A percentile compares a stretch with the other conserved stretches of the same genome.
These are phyloP conservation scores for Colinus virginianus DNA, from an alignment of 2,113 vertebrate genomes.

Conservation along the genomic window DNA sequence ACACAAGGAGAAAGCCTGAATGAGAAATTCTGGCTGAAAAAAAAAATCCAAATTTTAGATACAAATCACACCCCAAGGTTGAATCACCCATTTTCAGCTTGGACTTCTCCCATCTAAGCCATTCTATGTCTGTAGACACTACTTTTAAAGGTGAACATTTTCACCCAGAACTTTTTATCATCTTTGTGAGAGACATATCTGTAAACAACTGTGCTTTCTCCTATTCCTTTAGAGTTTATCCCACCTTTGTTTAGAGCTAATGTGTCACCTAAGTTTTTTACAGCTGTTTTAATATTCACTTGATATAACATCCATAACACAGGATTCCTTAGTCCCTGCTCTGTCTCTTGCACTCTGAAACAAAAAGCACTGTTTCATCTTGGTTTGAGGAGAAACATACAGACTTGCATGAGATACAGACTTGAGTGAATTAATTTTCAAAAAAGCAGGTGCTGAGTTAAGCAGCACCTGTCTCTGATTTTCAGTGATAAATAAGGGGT, in stretches of 20 bases:
- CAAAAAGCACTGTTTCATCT: background rate
- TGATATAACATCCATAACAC: background rate
- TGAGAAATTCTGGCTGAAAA: background rate
- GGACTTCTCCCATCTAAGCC: no score
- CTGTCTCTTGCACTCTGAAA: slow-evolving; percentile 1
- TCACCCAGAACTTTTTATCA: background rate
- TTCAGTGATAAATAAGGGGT: background rate
- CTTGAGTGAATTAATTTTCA: background rate
- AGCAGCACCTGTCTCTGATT: background rate
- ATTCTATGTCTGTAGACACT: background rate
- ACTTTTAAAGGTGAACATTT: background rate
- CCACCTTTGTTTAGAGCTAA: background rate
- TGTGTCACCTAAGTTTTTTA: background rate
- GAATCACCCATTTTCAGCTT: background rate
- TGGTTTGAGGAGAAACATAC: background rate
- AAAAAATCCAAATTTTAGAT: background rate
- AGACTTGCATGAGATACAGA: background rate
- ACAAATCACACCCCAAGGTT: background rate
- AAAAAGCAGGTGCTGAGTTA: background rate
- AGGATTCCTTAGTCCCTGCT: background rate
- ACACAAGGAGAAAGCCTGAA: background rate
- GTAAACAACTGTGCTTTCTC: background rate
- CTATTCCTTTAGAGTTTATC: background rate
- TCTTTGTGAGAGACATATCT: background rate
- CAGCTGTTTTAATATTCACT: slow-evolving; percentile 11